Percentiles rank a stretch among this genome's conserved stretches.
Evolutionary conservation across 1,140 invertebrate species (phyloP).

Genomic region (Euura saliciscinereae): DNA sequence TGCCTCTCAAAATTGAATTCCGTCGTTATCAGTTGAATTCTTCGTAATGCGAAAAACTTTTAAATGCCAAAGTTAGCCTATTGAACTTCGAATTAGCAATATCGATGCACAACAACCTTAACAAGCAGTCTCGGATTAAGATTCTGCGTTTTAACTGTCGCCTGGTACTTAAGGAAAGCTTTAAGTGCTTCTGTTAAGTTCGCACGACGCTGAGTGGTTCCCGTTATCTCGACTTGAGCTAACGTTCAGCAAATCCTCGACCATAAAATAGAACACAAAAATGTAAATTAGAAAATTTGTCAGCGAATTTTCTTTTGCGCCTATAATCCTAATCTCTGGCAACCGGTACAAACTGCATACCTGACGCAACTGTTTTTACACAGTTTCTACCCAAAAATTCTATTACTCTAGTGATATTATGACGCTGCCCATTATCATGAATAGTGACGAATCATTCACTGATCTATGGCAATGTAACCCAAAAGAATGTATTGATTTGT

Average conservation of each 20-base stretch:
- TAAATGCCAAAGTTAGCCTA: neutral
- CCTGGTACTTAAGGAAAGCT: neutral
- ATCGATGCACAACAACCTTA: neutral
- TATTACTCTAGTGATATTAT: neutral
- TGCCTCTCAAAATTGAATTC: neutral
- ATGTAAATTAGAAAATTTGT: conserved; percentile 4
- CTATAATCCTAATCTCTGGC: neutral
- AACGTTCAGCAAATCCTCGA: neutral
- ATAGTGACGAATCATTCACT: too few species aligned
- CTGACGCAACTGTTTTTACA: neutral
- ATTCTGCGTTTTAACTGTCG: neutral
- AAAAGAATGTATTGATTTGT: too few species aligned
- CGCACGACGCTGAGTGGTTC: neutral
- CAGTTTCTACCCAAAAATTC: neutral
- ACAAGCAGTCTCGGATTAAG: neutral
- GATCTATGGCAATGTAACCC: too few species aligned
- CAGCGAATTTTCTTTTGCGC: neutral
- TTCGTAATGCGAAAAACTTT: neutral
- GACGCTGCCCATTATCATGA: too few species aligned
- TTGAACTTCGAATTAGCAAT: neutral
- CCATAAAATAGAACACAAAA: neutral
- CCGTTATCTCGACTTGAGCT: neutral
- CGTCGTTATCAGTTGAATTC: neutral
- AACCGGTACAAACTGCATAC: neutral
- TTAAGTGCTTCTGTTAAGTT: neutral